phyloP scores from a whole-genome alignment of 2,888 invertebrate genomes.

The Leucania comma region DNA sequence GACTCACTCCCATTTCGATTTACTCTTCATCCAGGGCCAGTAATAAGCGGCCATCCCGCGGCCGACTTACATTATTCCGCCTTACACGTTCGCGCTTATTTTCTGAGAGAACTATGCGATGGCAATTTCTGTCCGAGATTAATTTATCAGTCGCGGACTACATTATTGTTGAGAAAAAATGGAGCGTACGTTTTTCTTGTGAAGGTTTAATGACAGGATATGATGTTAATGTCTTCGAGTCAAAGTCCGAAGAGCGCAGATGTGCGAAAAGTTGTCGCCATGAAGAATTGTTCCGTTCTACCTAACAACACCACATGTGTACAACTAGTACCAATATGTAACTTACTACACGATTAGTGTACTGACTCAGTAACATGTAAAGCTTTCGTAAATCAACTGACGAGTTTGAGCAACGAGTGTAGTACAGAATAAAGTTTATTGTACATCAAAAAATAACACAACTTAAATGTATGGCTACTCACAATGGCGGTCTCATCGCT shows the following conservation, averaged over 20 bases:
- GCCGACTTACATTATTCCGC: slow-evolving; percentile 77
- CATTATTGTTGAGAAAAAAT: slow-evolving; percentile 81
- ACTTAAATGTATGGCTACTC: too few relatives aligned
- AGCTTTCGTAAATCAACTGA: slow-evolving; percentile 19
- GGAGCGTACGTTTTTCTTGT: slow-evolving; percentile 76
- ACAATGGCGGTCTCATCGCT: too few relatives aligned
- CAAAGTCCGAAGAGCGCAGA: slow-evolving; percentile 80
- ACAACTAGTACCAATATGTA: slow-evolving; percentile 49
- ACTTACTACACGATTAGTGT: slow-evolving; percentile 48
- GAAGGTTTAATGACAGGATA: slow-evolving; percentile 88
- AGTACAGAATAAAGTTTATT: neutral
- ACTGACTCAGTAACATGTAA: slow-evolving; percentile 49
- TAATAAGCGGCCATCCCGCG: slow-evolving; percentile 78
- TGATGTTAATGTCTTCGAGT: slow-evolving; percentile 80
- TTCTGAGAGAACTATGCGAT: slow-evolving; percentile 77
- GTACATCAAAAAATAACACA: too few relatives aligned
- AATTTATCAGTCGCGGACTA: slow-evolving; percentile 81
- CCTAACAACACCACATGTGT: slow-evolving; percentile 79
- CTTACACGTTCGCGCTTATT: slow-evolving; percentile 66
- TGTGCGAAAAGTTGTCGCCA: slow-evolving; percentile 83
- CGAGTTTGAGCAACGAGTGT: slow-evolving; percentile 9
- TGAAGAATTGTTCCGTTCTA: slow-evolving; percentile 80
- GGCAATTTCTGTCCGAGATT: slow-evolving; percentile 82
- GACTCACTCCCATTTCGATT: slow-evolving; percentile 89
- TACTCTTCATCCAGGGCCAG: slow-evolving; percentile 78